These are phyloP conservation scores for Bucorvus abyssinicus DNA, from an alignment of 2,797 vertebrate genomes.

Conservation along the genomic window DNA sequence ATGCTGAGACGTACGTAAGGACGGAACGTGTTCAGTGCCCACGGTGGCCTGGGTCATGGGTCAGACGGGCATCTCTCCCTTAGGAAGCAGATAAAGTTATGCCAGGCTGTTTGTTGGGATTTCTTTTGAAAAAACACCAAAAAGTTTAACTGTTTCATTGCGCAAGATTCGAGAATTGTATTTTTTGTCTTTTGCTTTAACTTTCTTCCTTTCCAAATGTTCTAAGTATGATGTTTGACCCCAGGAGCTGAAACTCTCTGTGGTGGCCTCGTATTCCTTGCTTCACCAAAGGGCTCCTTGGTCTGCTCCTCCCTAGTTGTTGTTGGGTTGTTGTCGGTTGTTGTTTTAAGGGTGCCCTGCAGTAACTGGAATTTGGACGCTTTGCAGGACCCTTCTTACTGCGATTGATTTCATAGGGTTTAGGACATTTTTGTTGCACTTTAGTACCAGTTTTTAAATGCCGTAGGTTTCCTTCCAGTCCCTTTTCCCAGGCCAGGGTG, in stretches of 20 bases:
- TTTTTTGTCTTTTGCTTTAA: slow-evolving; percentile 54
- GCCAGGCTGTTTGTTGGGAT: slow-evolving; percentile 61
- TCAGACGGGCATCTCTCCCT: slow-evolving; percentile 29
- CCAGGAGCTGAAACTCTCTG: slow-evolving; percentile 7
- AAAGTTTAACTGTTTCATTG: slow-evolving; percentile 64
- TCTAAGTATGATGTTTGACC: slow-evolving; percentile 61
- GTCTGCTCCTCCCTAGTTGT: neutral
- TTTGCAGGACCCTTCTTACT: slow-evolving; percentile 43
- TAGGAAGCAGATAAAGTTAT: slow-evolving; percentile 60
- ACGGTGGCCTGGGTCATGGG: slow-evolving; percentile 51
- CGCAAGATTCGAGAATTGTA: slow-evolving; percentile 54
- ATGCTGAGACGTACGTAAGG: slow-evolving; percentile 50
- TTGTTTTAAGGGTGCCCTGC: slow-evolving; percentile 38
- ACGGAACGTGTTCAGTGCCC: slow-evolving; percentile 43
- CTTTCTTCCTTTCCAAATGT: slow-evolving; percentile 52
- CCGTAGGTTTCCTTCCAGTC: slow-evolving; percentile 16
- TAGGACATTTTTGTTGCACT: slow-evolving; percentile 67
- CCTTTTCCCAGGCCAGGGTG: neutral
- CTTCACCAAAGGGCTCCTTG: slow-evolving; percentile 53
- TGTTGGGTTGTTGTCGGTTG: slow-evolving; percentile 27
- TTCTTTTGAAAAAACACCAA: slow-evolving; percentile 74
- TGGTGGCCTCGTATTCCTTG: neutral
- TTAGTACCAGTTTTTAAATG: slow-evolving; percentile 68
- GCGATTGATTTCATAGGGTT: slow-evolving; percentile 42
- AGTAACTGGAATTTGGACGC: slow-evolving; percentile 60